Base-by-base conservation (phyloP, 1,140 invertebrate species). In the Leptoteleia sp. region DNA sequence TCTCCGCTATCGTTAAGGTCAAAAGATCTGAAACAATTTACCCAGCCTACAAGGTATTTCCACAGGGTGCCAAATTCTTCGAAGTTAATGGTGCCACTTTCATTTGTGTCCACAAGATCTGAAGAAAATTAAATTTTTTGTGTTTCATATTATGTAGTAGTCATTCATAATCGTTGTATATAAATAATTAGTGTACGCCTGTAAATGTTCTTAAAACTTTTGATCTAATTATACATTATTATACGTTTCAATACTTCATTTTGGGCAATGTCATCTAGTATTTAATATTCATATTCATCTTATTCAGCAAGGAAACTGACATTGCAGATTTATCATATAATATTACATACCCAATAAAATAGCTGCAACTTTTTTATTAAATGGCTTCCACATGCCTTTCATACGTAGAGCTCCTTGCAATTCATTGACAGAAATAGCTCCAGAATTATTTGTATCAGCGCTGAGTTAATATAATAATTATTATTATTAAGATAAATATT, bases 21-120 rank as follows among this genome's bases (percentile, higher is more conserved):
- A 88, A 98, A 99, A 2, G 94, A 95, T 45, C 95, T 92, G 89
- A 99, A 99, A 85, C 96, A 98, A 77, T 94, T 94, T 86, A 98
- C 96, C 97, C 98, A 99, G 84, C 99, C 96, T 8, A 95, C 97
- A 0, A 99, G 95, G 90, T 99, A 99, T 86, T 99, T 98, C 98
- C 97, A 99, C 0, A 99, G 88, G 5, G 96, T 94, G 37, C 95
- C 93, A 90, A 99, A 99, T 87, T 99, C 98, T 82, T 97, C 93
- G 90, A 99, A 99, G 80, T 93, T 96, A 54, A 99, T 97, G 1
- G 95, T 95, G 17, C 97, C 97, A 83, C 92, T 92, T 79, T 94
- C 94, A 81, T 97, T 94, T 76, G 94, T 93, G 87, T 99, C 98
- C 92, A 99, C 16, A n/a, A 43, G 17, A 12, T 43, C 40, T 43